These are phyloP conservation scores for Nomada hirtipes DNA, from an alignment of 2,888 invertebrate genomes.

Conservation along the genomic window DNA sequence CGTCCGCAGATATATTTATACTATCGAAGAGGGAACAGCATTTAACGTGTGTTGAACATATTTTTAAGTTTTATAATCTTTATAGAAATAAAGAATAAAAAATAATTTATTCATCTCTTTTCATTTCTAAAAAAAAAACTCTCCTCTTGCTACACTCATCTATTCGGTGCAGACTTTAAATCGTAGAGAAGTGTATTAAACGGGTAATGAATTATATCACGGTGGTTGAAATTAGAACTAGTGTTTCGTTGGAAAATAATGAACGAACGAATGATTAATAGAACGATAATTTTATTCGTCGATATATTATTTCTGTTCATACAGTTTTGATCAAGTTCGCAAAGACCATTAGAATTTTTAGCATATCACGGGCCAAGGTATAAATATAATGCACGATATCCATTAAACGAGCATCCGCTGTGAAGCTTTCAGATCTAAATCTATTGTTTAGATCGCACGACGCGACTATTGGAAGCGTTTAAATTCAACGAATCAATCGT, in stretches of 20 bases:
- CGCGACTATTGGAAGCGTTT: not conserved
- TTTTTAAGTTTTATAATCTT: constrained; percentile 78
- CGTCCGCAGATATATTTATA: constrained; percentile 42
- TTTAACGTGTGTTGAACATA: constrained; percentile 67
- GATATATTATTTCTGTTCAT: not conserved
- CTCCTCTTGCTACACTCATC: too few relatives aligned
- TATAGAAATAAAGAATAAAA: constrained; percentile 75
- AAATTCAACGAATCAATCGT: not conserved
- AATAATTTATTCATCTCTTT: not conserved
- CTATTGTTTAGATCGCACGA: not conserved
- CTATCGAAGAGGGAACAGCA: constrained; percentile 38
- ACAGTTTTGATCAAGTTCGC: constrained; percentile 2
- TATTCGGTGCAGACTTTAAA: too few relatives aligned
- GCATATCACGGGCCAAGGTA: not conserved
- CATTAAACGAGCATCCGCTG: not conserved
- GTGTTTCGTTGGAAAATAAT: constrained; percentile 9
- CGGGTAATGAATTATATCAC: too few relatives aligned
- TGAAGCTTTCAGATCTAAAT: not conserved
- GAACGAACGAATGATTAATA: not conserved
- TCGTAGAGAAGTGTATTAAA: too few relatives aligned
- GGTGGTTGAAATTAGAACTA: not conserved
- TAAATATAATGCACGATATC: not conserved
- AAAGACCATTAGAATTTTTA: too few relatives aligned
- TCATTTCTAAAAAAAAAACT: too few relatives aligned
- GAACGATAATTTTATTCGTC: constrained; percentile 29